Conservation (phyloP, 92 coral and sea anemone species). For the Zoanthus sociatus region DNA sequence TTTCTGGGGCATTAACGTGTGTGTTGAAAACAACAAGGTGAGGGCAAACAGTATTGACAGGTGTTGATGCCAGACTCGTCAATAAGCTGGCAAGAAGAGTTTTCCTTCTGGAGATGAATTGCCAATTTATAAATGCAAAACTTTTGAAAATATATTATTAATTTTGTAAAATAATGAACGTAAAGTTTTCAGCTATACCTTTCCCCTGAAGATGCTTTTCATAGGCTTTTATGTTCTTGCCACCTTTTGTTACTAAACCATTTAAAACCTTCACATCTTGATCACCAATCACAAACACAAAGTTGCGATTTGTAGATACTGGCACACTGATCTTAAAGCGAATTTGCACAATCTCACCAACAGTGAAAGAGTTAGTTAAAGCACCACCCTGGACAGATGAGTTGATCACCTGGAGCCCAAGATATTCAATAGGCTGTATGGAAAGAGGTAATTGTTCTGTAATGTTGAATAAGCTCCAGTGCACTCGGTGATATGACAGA, state of each 20-base stretch:
- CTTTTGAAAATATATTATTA: too few species aligned
- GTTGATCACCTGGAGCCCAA: slow-evolving; percentile 44
- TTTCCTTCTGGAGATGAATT: too few species aligned
- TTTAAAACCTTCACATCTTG: slow-evolving; percentile 58
- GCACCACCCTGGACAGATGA: slow-evolving; percentile 60
- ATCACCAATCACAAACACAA: slow-evolving; percentile 61
- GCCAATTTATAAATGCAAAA: too few species aligned
- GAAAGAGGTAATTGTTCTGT: not conserved
- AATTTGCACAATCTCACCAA: slow-evolving; percentile 83
- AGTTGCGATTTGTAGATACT: slow-evolving; percentile 74
- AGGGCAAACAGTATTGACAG: too few species aligned
- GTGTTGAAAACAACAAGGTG: too few species aligned
- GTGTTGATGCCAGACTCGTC: too few species aligned
- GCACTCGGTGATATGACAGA: slow-evolving; percentile 68
- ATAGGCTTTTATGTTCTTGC: slow-evolving; percentile 63
- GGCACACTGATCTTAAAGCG: slow-evolving; percentile 65
- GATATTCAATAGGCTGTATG: slow-evolving; percentile 55
- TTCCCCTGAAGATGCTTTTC: slow-evolving; percentile 42
- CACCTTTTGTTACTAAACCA: slow-evolving; percentile 64
- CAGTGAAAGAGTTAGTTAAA: slow-evolving; percentile 59
- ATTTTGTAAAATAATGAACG: not conserved
- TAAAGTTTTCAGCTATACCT: slow-evolving; percentile 50
- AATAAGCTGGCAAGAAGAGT: too few species aligned
- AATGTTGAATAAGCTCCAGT: slow-evolving; percentile 69
- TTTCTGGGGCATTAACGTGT: too few species aligned